Percentiles rank a stretch among this genome's conserved stretches.
These are phyloP conservation scores for Ophion ellenae DNA, from an alignment of 2,888 invertebrate genomes.

Conservation along the genomic window DNA sequence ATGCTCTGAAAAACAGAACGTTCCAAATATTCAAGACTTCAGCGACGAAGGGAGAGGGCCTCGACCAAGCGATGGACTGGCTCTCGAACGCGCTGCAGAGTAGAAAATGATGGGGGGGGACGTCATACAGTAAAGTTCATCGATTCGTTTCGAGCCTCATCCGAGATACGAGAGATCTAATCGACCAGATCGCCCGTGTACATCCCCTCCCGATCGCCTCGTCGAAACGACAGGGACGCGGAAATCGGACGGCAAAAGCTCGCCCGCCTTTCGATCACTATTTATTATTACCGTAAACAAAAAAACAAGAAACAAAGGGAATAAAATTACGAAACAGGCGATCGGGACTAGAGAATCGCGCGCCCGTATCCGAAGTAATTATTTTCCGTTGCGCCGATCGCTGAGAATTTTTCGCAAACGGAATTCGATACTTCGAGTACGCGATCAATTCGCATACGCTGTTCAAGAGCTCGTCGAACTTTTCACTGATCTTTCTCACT, in stretches of 20 bases:
- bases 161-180: slow-evolving; percentile 26
- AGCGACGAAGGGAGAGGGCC: slow-evolving; percentile 98
- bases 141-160: slow-evolving; percentile 61
- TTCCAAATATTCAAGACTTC: slow-evolving; percentile 99
- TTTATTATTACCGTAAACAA: slow-evolving; percentile 60
- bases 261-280: slow-evolving; percentile 57
- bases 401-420: slow-evolving; percentile 29
- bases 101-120: slow-evolving; percentile 87
- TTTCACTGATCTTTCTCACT: slow-evolving; percentile 18
- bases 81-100: slow-evolving; percentile 95
- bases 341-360: slow-evolving; percentile 26
- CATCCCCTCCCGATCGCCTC: slow-evolving; percentile 38
- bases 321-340: slow-evolving; percentile 3
- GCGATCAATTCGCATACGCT: slow-evolving; percentile 27
- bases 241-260: slow-evolving; percentile 22
- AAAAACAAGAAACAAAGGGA: neutral
- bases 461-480: slow-evolving; percentile 24
- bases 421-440: slow-evolving; percentile 49
- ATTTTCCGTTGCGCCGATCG: slow-evolving; percentile 48
- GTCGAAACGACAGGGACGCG: slow-evolving; percentile 25
- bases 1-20: slow-evolving; percentile 97
- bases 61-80: slow-evolving; percentile 99
- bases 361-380: slow-evolving; percentile 20
- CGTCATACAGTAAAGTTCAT: slow-evolving; percentile 43
- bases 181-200: slow-evolving; percentile 29